Evolutionary conservation across 2,888 invertebrate species (phyloP).

Genomic region (Podabrus alpinus): DNA sequence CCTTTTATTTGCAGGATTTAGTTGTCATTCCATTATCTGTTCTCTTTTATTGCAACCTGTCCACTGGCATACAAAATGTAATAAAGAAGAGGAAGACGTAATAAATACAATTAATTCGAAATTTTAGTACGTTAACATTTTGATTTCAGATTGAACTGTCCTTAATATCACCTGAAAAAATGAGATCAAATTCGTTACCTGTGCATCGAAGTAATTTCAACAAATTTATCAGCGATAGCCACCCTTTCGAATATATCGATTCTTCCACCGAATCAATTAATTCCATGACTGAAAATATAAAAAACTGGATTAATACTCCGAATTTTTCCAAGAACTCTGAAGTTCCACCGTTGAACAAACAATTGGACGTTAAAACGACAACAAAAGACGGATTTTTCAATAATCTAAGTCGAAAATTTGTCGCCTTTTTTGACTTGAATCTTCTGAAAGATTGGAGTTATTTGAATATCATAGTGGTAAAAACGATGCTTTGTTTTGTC

Average conservation of each 20-base stretch:
- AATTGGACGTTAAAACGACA: too few relatives aligned
- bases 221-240: neutral
- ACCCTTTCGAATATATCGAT: neutral
- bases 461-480: slow-evolving; percentile 71
- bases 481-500: slow-evolving; percentile 71
- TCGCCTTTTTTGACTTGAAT: slow-evolving; percentile 72
- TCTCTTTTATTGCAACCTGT: slow-evolving; percentile 74
- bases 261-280: neutral
- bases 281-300: neutral
- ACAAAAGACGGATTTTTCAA: slow-evolving; percentile 66
- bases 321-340: too few relatives aligned
- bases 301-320: neutral
- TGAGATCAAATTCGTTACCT: neutral
- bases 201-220: neutral
- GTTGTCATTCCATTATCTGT: slow-evolving; percentile 69
- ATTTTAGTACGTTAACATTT: too few relatives aligned
- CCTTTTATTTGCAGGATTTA: slow-evolving; percentile 69
- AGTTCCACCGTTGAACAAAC: too few relatives aligned
- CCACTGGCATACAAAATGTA: slow-evolving; percentile 68
- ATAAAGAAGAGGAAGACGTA: too few relatives aligned
- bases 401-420: slow-evolving; percentile 67
- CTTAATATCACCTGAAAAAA: neutral
- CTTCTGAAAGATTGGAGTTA: slow-evolving; percentile 70
- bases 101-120: slow-evolving; percentile 31
- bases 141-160: neutral